Evolutionary conservation across 2,113 vertebrate genomes (phyloP), one percentile per base, ranked within the genome.

Genomic region (Perca flavescens): DNA sequence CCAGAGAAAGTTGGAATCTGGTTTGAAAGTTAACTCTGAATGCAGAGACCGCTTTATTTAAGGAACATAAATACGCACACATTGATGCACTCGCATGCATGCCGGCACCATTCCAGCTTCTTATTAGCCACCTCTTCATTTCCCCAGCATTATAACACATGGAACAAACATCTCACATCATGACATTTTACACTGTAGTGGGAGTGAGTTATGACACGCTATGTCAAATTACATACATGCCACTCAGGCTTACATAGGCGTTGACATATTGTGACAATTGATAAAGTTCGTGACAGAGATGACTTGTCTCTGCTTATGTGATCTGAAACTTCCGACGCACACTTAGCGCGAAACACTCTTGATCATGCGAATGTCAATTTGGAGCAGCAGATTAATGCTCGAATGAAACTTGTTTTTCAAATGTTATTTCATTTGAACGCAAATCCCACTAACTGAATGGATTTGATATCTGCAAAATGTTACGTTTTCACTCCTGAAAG

Each of bases 251-350:
- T 19, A 74, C 54, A 31, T 36, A 76, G 13, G 60, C 9, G 4
- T 34, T 68, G 57, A 74, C n/a, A 3, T 49, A 70, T 68, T 83
- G 74, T 64, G 88, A 80, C 69, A 83, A 74, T 60, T 72, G 56
- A 53, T 58, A 61, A 54, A 25, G 73, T 79, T 74, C 25, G 61
- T 86, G 82, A 68, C 56, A 50, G 47, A 64, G 74, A 65, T 25
- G 78, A 73, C 72, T 69, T 56, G 77, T n/a, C 28, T 76, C 70
- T 75, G 67, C 69, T 77, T 83, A 67, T 75, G 61, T 79, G 60
- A 84, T 76, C 49, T 73, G 72, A 83, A 64, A 61, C 57, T 63
- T 43, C 50, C 46, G 58, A 70, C 65, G 11, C 71, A n/a, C 68
- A 61, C 43, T 6, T 50, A 28, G 40, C 31, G 57, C 28, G 74